Percentiles rank a stretch among this genome's conserved stretches.
Evolutionary conservation across 2,797 vertebrate genomes (phyloP).

Genomic region (Cyclopterus lumpus): DNA sequence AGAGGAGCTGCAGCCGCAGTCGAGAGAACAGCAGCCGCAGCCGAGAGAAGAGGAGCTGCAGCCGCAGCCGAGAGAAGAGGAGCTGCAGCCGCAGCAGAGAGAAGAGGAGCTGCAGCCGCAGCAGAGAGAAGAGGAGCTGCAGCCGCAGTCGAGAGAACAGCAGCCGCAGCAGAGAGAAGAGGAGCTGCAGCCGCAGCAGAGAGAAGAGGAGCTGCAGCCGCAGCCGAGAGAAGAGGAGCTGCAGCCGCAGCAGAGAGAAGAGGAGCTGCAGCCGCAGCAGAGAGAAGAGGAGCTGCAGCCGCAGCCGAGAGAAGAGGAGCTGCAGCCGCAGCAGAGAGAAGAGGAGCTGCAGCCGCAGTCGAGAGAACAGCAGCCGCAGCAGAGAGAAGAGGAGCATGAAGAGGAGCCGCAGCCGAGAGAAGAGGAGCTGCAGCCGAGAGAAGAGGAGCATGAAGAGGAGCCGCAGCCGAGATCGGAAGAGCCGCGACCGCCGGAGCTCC

Average conservation of each 20-base stretch:
- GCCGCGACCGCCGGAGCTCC: constrained; percentile 79
- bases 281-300: constrained; percentile 61
- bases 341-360: constrained; percentile 69
- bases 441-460: constrained; percentile 77
- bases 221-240: constrained; percentile 81
- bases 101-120: too few relatives aligned
- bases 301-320: constrained; percentile 64
- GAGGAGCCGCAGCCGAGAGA: constrained; percentile 76
- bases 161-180: too few relatives aligned
- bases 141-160: too few relatives aligned
- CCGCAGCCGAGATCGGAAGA: constrained; percentile 84
- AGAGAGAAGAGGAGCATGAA: constrained; percentile 74
- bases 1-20: too few relatives aligned
- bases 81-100: too few relatives aligned
- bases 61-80: too few relatives aligned
- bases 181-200: too few relatives aligned
- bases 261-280: constrained; percentile 81
- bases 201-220: too few relatives aligned
- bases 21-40: too few relatives aligned
- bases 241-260: constrained; percentile 77
- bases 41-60: too few relatives aligned
- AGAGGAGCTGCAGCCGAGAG: constrained; percentile 72
- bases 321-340: constrained; percentile 78
- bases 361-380: constrained; percentile 79
- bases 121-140: too few relatives aligned